Evolutionary conservation across 2,797 vertebrate genomes (phyloP).

Genomic region (Takifugu rubripes): DNA sequence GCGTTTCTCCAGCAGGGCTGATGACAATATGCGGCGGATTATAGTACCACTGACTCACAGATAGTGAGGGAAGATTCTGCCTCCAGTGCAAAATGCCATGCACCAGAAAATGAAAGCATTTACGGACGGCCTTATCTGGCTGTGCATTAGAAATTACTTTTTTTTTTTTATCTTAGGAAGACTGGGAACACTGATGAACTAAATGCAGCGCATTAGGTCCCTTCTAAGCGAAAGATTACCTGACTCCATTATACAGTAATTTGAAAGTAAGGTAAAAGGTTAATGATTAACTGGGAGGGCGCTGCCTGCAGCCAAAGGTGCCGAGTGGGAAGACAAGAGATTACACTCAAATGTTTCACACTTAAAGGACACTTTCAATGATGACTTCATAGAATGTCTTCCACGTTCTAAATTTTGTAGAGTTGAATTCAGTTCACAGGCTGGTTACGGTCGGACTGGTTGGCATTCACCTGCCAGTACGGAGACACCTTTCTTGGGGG

Average conservation of each 20-base stretch:
- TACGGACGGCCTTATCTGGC: constrained; percentile 53
- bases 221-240: constrained; percentile 63
- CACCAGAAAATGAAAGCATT: constrained; percentile 54
- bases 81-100: constrained; percentile 56
- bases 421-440: background rate
- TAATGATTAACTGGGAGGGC: constrained; percentile 69
- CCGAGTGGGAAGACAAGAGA: constrained; percentile 39
- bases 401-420: background rate
- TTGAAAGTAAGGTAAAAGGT: constrained; percentile 73
- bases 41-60: constrained; percentile 27
- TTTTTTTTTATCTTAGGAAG: constrained; percentile 51
- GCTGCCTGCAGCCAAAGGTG: constrained; percentile 56
- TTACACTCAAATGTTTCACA: constrained; percentile 51
- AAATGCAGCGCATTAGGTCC: constrained; percentile 65
- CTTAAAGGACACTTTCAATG: constrained; percentile 32
- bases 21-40: constrained; percentile 26
- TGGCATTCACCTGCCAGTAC: too few species aligned
- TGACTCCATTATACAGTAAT: constrained; percentile 71
- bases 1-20: constrained; percentile 6
- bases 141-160: constrained; percentile 64
- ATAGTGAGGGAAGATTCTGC: constrained; percentile 43
- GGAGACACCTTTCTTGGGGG: too few species aligned
- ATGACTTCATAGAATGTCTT: constrained; percentile 37
- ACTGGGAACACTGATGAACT: constrained; percentile 61
- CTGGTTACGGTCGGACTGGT: too few species aligned